Percentiles rank a stretch among this genome's conserved stretches.
Conservation (phyloP, 92 coral and sea anemone genomes). For the Porites divaricata region DNA sequence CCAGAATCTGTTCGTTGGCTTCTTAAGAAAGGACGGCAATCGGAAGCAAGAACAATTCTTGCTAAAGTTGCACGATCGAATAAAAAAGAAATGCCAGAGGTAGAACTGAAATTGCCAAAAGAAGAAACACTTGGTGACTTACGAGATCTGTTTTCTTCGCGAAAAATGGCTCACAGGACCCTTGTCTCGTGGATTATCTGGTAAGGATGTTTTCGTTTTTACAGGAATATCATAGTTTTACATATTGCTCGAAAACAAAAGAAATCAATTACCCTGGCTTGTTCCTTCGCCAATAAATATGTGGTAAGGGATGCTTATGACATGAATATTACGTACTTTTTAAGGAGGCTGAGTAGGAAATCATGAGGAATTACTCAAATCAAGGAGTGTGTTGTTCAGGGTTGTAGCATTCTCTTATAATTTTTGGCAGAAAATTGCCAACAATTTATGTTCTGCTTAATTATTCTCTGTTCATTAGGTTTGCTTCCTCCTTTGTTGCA, state of each 20-base stretch:
- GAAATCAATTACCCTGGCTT: too few relatives aligned
- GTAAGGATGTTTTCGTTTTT: slow-evolving; percentile 16
- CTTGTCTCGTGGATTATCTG: slow-evolving; percentile 47
- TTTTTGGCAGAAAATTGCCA: background rate
- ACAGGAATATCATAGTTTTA: too few relatives aligned
- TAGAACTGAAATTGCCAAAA: slow-evolving; percentile 18
- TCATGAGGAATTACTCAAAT: too few relatives aligned
- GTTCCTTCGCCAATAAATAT: too few relatives aligned
- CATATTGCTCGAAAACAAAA: too few relatives aligned
- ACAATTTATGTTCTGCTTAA: background rate
- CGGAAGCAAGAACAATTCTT: slow-evolving; percentile 42
- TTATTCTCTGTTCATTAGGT: background rate
- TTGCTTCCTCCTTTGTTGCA: slow-evolving; percentile 14
- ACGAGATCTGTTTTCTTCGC: slow-evolving; percentile 42
- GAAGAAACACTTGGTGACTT: slow-evolving; percentile 52
- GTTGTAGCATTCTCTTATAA: background rate
- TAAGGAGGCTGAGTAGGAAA: too few relatives aligned
- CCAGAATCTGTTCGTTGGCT: slow-evolving; percentile 78
- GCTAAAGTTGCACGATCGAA: slow-evolving; percentile 39
- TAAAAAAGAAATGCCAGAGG: slow-evolving; percentile 36
- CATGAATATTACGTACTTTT: too few relatives aligned
- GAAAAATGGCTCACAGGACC: slow-evolving; percentile 21
- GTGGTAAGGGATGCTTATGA: too few relatives aligned
- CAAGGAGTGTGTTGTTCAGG: background rate
- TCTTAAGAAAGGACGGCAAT: slow-evolving; percentile 39